Conservation (phyloP, 53 echinoderm and acorn worm species). For the Luidia sarsii region DNA sequence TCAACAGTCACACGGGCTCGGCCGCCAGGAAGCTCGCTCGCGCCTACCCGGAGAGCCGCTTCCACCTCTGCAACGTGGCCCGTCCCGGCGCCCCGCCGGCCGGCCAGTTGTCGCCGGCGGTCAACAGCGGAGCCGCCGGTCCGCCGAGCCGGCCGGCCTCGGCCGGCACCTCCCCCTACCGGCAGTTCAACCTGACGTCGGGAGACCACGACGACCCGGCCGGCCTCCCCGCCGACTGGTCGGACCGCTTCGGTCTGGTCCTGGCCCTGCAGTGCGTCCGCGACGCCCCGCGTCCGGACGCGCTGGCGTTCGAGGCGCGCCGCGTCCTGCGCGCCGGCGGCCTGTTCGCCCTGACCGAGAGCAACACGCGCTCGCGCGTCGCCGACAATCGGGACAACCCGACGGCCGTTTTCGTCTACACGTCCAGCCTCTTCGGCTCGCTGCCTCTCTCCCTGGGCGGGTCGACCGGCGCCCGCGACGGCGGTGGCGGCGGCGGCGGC, state of each 20-base stretch:
- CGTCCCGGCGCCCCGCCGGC: too few relatives aligned
- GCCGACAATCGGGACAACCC: constrained; percentile 40
- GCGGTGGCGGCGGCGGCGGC: constrained; percentile 36
- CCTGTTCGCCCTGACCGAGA: constrained; percentile 50
- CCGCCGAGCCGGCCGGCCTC: neutral
- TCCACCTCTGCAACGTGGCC: neutral
- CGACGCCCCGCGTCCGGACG: constrained; percentile 52
- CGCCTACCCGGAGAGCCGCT: constrained; percentile 33
- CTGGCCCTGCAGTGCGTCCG: constrained; percentile 45
- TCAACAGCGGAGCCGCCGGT: neutral
- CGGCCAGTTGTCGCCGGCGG: too few relatives aligned
- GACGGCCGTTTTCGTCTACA: constrained; percentile 24
- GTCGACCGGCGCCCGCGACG: constrained; percentile 14
- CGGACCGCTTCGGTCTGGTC: constrained; percentile 42
- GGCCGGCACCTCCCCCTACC: constrained; percentile 33
- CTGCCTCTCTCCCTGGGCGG: constrained; percentile 32
- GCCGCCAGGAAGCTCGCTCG: constrained; percentile 31
- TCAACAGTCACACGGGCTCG: constrained; percentile 38
- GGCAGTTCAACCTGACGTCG: constrained; percentile 20
- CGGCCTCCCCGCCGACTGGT: constrained; percentile 55
- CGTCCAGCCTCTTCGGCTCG: constrained; percentile 31
- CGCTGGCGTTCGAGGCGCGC: constrained; percentile 18
- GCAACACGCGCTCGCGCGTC: constrained; percentile 20
- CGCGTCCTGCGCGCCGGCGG: constrained; percentile 42
- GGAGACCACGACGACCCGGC: constrained; percentile 28